These are phyloP conservation scores for Hemaris fuciformis DNA, from an alignment of 2,888 invertebrate genomes.

Conservation along the genomic window DNA sequence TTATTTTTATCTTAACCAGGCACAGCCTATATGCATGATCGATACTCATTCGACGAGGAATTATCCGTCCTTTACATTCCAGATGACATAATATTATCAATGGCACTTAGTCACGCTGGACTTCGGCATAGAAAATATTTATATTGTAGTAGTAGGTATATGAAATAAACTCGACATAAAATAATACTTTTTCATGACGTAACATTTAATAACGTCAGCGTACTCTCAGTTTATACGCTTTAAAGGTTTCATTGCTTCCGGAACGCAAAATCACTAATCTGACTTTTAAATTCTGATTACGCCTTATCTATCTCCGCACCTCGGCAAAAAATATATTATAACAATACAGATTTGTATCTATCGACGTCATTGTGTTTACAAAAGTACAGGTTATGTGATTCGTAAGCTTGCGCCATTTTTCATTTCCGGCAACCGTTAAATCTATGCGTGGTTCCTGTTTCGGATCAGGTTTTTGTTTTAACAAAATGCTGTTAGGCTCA, in stretches of 20 bases:
- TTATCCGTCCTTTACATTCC: too few species aligned
- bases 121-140: too few species aligned
- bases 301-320: neutral
- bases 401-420: conserved; percentile 11
- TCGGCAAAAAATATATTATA: neutral
- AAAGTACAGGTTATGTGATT: conserved; percentile 3
- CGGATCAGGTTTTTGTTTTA: conserved; percentile 23
- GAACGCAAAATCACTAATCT: neutral
- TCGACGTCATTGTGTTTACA: conserved; percentile 9
- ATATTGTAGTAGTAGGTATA: too few species aligned
- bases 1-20: too few species aligned
- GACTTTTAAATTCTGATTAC: neutral
- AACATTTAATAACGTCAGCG: too few species aligned
- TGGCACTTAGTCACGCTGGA: too few species aligned
- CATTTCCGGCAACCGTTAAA: conserved; percentile 17
- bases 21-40: too few species aligned
- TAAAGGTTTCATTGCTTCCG: neutral
- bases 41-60: too few species aligned
- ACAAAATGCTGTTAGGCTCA: neutral
- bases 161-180: too few species aligned
- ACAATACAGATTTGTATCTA: conserved; percentile 6
- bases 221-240: too few species aligned
- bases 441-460: conserved; percentile 28
- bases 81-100: too few species aligned
- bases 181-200: too few species aligned